phyloP scores from a whole-genome alignment of 2,888 invertebrate genomes.

The Emmelina monodactyla region DNA sequence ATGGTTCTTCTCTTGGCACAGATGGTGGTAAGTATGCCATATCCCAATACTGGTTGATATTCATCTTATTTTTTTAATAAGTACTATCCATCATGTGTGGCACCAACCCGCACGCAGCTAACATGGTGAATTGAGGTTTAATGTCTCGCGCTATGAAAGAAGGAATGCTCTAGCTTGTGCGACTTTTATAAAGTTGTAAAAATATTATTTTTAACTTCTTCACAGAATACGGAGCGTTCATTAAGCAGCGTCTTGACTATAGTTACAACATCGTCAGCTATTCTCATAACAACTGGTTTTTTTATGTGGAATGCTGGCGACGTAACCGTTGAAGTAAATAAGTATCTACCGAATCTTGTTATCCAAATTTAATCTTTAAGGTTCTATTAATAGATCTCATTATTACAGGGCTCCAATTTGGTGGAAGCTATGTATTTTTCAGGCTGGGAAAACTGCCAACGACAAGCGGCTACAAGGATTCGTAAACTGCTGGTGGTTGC shows the following conservation, averaged over 20 bases:
- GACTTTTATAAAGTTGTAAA: no score
- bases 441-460: background rate
- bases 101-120: no score
- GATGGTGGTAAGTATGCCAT: slow-evolving; percentile 8
- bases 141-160: no score
- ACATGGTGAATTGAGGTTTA: no score
- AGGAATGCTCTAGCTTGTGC: no score
- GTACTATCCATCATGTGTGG: no score
- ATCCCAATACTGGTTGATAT: no score
- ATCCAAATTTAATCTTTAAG: background rate
- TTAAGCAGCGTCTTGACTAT: background rate
- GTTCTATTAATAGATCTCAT: no score
- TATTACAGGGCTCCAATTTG: background rate
- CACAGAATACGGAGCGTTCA: slow-evolving; percentile 18
- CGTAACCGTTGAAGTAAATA: slow-evolving; percentile 9
- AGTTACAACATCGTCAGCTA: background rate
- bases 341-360: background rate
- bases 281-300: slow-evolving; percentile 3
- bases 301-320: slow-evolving; percentile 11
- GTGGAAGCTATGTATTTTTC: background rate
- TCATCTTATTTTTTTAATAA: no score
- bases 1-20: slow-evolving; percentile 23
- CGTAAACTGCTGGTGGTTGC: background rate
- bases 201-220: no score
- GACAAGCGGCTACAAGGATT: background rate